phyloP scores from a whole-genome alignment of 1,140 invertebrate species.

The Protaetia brevitarsis region DNA sequence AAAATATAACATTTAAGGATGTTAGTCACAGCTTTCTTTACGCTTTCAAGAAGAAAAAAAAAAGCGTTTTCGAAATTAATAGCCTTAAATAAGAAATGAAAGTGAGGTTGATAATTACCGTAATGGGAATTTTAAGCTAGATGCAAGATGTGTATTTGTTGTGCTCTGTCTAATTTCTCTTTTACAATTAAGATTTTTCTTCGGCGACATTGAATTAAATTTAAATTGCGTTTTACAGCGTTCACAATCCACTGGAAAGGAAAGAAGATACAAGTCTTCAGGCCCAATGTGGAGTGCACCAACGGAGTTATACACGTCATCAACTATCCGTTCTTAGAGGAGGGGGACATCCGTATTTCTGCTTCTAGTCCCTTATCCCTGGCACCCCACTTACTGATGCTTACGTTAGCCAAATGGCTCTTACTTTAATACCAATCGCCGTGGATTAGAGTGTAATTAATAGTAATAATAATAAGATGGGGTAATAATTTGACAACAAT shows the following conservation, averaged over 20 bases:
- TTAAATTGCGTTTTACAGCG: conserved; percentile 54
- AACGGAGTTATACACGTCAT: conserved; percentile 93
- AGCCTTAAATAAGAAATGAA: too few relatives aligned
- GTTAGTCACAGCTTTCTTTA: too few relatives aligned
- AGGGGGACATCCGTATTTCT: conserved; percentile 74
- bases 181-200: not conserved
- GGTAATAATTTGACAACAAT: conserved; percentile 3
- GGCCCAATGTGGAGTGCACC: conserved; percentile 86
- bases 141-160: too few relatives aligned
- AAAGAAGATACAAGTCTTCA: conserved; percentile 75
- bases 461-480: not conserved
- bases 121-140: too few relatives aligned
- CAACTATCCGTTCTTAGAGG: conserved; percentile 75
- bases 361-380: conserved; percentile 32
- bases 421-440: conserved; percentile 38
- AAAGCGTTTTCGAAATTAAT: too few relatives aligned
- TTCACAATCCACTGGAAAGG: conserved; percentile 82
- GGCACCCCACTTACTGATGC: conserved; percentile 48
- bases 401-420: conserved; percentile 51
- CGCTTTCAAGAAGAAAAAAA: too few relatives aligned
- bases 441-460: not conserved
- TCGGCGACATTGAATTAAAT: not conserved
- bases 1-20: too few relatives aligned
- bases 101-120: too few relatives aligned
- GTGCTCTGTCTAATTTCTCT: too few relatives aligned